Evolutionary conservation across 2,888 invertebrate species (phyloP).

Genomic region (Cheilosia pagana): DNA sequence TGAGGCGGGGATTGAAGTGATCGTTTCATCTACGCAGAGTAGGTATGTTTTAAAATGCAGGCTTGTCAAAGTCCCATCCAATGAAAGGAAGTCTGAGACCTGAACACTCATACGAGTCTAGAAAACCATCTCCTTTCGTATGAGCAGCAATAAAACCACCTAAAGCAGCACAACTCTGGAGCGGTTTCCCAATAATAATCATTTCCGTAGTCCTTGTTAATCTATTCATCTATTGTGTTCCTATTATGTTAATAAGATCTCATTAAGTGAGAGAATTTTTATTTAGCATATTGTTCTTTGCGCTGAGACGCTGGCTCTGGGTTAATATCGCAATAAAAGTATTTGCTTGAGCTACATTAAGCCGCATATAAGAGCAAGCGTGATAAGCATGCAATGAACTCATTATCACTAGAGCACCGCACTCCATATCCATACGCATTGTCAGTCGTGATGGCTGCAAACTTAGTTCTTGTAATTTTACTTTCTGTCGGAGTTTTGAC

Average conservation of each 20-base stretch:
- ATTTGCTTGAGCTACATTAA: constrained; percentile 51
- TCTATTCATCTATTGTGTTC: background rate
- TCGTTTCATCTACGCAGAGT: too few relatives aligned
- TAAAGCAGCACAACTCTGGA: too few relatives aligned
- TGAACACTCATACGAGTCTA: too few relatives aligned
- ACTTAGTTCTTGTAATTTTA: constrained; percentile 7
- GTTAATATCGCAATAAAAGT: background rate
- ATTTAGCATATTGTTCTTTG: background rate
- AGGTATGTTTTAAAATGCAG: too few relatives aligned
- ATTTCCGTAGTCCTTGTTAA: too few relatives aligned
- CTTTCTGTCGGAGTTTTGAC: constrained; percentile 1
- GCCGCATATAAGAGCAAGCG: constrained; percentile 30
- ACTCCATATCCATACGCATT: background rate
- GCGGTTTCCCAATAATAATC: too few relatives aligned
- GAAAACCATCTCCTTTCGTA: too few relatives aligned
- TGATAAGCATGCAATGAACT: constrained; percentile 44
- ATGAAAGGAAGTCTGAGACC: too few relatives aligned
- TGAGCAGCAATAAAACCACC: too few relatives aligned
- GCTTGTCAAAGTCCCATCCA: too few relatives aligned
- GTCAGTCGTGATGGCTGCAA: constrained; percentile 33
- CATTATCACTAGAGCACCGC: constrained; percentile 26
- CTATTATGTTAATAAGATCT: background rate
- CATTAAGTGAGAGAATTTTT: background rate
- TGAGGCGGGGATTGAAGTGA: too few relatives aligned
- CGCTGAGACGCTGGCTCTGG: constrained; percentile 12